Conservation (phyloP, 2,797 vertebrate species). For the Thamnophis elegans region DNA sequence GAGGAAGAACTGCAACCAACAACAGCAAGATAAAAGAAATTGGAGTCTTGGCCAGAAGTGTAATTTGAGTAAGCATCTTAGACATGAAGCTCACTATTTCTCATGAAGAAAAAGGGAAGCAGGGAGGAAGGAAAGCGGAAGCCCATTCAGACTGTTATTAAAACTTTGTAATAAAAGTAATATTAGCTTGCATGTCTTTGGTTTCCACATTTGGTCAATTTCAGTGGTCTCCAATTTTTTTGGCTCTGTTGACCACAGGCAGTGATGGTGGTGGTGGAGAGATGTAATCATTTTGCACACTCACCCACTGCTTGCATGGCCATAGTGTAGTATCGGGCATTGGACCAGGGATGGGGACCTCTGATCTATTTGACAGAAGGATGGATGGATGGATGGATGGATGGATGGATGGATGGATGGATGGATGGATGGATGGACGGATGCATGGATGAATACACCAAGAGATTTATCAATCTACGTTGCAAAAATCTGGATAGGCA, state of each 20-base stretch:
- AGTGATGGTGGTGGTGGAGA: too few relatives aligned
- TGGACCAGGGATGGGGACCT: not conserved
- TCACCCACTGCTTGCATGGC: not conserved
- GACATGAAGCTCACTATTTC: not conserved
- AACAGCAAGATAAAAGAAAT: not conserved
- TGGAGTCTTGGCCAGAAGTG: not conserved
- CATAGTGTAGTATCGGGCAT: accelerated
- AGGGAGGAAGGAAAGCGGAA: not conserved
- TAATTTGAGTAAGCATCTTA: not conserved
- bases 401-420: not conserved
- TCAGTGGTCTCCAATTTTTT: not conserved
- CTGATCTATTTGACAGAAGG: not conserved
- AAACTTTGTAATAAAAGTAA: not conserved
- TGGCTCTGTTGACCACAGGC: not conserved
- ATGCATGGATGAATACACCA: too few relatives aligned
- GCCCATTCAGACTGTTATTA: not conserved
- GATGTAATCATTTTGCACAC: not conserved
- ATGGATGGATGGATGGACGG: not conserved
- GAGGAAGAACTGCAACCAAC: not conserved
- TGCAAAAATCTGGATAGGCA: not conserved
- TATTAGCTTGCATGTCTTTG: not conserved
- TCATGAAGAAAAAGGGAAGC: not conserved
- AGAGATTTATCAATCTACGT: not conserved
- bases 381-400: not conserved
- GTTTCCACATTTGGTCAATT: not conserved